phyloP scores from a whole-genome alignment of 2,888 invertebrate species.

The Steromphala cineraria region DNA sequence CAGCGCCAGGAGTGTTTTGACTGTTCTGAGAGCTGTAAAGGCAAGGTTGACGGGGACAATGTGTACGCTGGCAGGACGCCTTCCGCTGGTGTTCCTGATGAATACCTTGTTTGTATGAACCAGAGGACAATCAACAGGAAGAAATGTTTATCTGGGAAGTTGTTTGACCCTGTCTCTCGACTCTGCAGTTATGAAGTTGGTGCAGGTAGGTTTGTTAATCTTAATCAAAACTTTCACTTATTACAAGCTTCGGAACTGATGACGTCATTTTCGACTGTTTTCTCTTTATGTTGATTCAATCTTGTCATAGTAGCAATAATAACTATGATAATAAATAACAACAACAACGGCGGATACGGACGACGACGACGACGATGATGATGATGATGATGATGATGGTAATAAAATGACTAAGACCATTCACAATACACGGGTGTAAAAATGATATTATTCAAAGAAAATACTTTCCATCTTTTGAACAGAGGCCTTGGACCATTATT shows the following conservation, averaged over 20 bases:
- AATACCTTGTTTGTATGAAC: slow-evolving; percentile 51
- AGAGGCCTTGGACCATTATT: slow-evolving; percentile 48
- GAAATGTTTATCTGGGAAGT: slow-evolving; percentile 31
- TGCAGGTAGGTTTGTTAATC: slow-evolving; percentile 33
- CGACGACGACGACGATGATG: too few relatives aligned
- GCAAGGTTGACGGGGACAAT: slow-evolving; percentile 50
- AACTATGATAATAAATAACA: too few relatives aligned
- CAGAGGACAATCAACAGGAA: slow-evolving; percentile 34
- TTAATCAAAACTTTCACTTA: too few relatives aligned
- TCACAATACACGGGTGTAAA: too few relatives aligned
- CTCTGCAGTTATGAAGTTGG: slow-evolving; percentile 36
- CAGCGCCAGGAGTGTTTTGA: slow-evolving; percentile 49
- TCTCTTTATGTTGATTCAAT: too few relatives aligned
- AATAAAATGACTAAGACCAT: too few relatives aligned
- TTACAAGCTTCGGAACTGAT: too few relatives aligned
- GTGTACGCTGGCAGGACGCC: slow-evolving; percentile 49
- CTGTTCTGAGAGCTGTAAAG: slow-evolving; percentile 57
- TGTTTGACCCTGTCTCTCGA: slow-evolving; percentile 38
- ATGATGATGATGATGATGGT: too few relatives aligned
- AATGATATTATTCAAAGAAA: too few relatives aligned
- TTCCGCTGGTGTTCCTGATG: slow-evolving; percentile 34
- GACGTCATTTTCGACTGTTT: too few relatives aligned
- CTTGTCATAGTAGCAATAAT: too few relatives aligned
- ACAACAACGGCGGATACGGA: too few relatives aligned
- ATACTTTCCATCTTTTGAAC: not conserved